Evolutionary conservation across 2,113 vertebrate genomes (phyloP).

Genomic region (Pseudois nayaur): DNA sequence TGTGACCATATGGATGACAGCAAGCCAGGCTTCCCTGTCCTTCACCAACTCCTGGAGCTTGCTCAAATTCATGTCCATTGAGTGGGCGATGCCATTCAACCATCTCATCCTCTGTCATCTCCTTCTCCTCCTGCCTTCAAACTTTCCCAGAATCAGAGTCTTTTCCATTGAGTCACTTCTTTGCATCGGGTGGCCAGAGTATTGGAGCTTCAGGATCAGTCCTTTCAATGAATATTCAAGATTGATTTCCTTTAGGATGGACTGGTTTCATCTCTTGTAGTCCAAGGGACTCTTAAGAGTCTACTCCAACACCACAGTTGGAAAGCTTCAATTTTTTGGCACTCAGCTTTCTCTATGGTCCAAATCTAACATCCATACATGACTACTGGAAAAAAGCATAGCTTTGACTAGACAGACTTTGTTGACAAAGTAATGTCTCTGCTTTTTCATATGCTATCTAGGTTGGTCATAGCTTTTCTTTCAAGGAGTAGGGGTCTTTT

Average conservation of each 20-base stretch:
- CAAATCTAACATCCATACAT: background rate
- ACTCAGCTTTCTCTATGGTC: background rate
- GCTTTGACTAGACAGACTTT: background rate
- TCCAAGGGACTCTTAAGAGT: background rate
- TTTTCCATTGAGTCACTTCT: background rate
- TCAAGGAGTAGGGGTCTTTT: background rate
- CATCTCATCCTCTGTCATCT: background rate
- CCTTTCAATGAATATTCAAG: background rate
- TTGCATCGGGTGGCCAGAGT: background rate
- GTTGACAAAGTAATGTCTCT: background rate
- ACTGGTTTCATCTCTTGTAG: background rate
- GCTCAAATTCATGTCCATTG: background rate
- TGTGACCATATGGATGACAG: rapidly evolving
- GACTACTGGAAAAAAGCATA: background rate
- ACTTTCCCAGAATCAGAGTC: background rate
- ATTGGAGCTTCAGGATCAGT: background rate
- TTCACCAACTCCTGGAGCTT: background rate
- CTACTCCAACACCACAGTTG: background rate
- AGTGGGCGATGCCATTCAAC: background rate
- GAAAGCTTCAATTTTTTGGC: background rate
- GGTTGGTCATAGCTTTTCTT: background rate
- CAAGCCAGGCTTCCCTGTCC: background rate
- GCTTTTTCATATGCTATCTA: background rate
- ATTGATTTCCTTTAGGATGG: background rate
- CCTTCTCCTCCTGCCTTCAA: background rate